Conservation (phyloP, 2,888 invertebrate species). For the Microchrysa polita region DNA sequence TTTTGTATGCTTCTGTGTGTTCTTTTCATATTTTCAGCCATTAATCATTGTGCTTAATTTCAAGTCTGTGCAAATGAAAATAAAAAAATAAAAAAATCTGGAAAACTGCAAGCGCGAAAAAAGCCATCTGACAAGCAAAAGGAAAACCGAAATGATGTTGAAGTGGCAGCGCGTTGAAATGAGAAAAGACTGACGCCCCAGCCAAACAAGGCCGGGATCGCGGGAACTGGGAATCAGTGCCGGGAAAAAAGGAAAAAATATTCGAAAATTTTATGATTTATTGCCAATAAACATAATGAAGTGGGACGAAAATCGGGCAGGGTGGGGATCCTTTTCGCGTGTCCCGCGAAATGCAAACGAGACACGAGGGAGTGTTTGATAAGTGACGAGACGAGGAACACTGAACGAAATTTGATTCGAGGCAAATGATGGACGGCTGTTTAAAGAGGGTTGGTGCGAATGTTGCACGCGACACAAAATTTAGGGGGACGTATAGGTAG, state of each 20-base stretch:
- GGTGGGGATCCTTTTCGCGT: slow-evolving; percentile 14
- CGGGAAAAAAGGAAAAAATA: slow-evolving; percentile 20
- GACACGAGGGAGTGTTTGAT: not conserved
- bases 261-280: slow-evolving; percentile 49
- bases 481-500: no score
- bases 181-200: slow-evolving; percentile 20
- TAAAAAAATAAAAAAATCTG: no score
- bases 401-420: not conserved
- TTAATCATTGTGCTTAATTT: slow-evolving; percentile 47
- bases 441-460: not conserved
- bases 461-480: no score
- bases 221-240: no score
- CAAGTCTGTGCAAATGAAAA: not conserved
- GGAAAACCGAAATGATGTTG: slow-evolving; percentile 29
- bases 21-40: slow-evolving; percentile 47
- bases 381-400: not conserved
- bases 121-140: not conserved
- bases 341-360: no score
- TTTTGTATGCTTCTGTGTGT: not conserved
- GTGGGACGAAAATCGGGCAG: slow-evolving; percentile 47
- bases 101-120: no score
- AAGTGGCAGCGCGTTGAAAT: not conserved
- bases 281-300: slow-evolving; percentile 51
- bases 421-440: not conserved
- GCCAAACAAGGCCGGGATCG: not conserved